phyloP scores from a whole-genome alignment of 1,140 invertebrate species.

The Tribolium castaneum region DNA sequence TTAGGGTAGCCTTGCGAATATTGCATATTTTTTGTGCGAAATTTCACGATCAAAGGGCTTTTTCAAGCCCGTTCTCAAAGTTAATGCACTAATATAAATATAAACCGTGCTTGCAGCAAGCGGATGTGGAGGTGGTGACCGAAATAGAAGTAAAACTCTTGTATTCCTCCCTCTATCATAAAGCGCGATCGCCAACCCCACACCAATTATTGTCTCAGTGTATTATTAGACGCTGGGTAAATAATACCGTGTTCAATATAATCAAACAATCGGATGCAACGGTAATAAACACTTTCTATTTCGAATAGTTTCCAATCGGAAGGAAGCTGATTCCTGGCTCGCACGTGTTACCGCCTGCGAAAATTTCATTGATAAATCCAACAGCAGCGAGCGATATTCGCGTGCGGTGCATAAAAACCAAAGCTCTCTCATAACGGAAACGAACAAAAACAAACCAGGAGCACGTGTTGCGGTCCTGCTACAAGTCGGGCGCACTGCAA shows the following conservation, averaged over 20 bases:
- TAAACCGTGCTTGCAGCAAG: slow-evolving; percentile 16
- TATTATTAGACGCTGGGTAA: slow-evolving; percentile 28
- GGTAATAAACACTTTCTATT: background rate
- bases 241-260: slow-evolving; percentile 11
- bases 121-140: slow-evolving; percentile 49
- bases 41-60: slow-evolving; percentile 17
- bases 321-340: slow-evolving; percentile 5
- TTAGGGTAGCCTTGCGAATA: no score
- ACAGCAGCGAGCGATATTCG: slow-evolving; percentile 1
- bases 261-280: background rate
- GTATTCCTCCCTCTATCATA: slow-evolving; percentile 38
- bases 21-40: no score
- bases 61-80: slow-evolving; percentile 38
- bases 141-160: slow-evolving; percentile 45
- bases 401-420: slow-evolving; percentile 25
- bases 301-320: background rate
- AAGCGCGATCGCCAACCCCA: slow-evolving; percentile 43
- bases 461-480: slow-evolving; percentile 49
- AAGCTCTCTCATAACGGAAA: slow-evolving; percentile 44
- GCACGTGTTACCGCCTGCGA: slow-evolving; percentile 6
- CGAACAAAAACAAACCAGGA: slow-evolving; percentile 52
- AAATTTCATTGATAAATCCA: slow-evolving; percentile 36
- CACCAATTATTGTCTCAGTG: slow-evolving; percentile 33
- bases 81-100: slow-evolving; percentile 43
- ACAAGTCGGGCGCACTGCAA: slow-evolving; percentile 15